Evolutionary conservation across 1,140 invertebrate genomes (phyloP).

Genomic region (Marisa cornuarietis): DNA sequence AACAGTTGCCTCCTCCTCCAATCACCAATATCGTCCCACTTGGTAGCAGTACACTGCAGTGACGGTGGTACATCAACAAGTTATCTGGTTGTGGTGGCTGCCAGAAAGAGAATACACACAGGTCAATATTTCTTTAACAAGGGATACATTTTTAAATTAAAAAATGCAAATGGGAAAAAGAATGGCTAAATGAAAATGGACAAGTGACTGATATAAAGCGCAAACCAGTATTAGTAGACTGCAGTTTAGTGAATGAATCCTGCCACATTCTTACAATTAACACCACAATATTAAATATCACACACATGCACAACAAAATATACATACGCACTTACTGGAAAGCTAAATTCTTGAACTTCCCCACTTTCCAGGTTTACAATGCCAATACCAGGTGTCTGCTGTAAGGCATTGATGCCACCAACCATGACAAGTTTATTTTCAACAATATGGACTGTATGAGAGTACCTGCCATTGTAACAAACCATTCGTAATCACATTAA

Average conservation of each 20-base stretch:
- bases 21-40: slow-evolving; percentile 57
- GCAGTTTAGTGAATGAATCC: too few relatives aligned
- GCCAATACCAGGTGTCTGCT: slow-evolving; percentile 61
- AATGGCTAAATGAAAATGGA: background rate
- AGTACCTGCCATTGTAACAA: slow-evolving; percentile 50
- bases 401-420: slow-evolving; percentile 63
- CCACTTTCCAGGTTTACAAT: slow-evolving; percentile 61
- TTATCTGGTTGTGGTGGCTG: slow-evolving; percentile 33
- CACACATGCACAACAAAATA: background rate
- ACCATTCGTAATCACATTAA: too few relatives aligned
- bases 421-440: slow-evolving; percentile 62
- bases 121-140: slow-evolving; percentile 6
- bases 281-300: background rate
- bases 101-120: slow-evolving; percentile 1
- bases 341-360: slow-evolving; percentile 56
- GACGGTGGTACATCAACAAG: slow-evolving; percentile 66
- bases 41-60: slow-evolving; percentile 60
- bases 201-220: background rate
- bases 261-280: too few relatives aligned
- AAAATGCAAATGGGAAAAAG: background rate
- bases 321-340: slow-evolving; percentile 59
- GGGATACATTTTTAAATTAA: background rate
- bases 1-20: slow-evolving; percentile 71
- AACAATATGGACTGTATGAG: slow-evolving; percentile 63
- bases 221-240: too few relatives aligned